Percentiles rank a stretch among this genome's conserved stretches.
Conservation (phyloP, 2,888 invertebrate species). For the Galeruca laticollis region DNA sequence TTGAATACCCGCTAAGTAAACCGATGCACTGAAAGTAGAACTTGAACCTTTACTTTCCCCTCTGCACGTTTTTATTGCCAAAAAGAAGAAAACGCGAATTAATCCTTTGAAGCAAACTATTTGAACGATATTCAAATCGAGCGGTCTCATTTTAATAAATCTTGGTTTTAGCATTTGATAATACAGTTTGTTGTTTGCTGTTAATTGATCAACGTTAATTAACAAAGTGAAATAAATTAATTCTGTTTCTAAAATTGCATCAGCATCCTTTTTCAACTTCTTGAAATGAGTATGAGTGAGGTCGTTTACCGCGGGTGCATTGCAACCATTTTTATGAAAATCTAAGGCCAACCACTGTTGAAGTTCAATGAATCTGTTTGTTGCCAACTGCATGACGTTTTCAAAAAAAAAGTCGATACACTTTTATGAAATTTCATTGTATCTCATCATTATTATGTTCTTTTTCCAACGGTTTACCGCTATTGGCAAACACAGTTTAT, state of each 20-base stretch:
- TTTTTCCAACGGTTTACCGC: too few relatives aligned
- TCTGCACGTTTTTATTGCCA: constrained; percentile 3
- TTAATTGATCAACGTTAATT: background rate
- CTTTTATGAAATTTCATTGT: background rate
- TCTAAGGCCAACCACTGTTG: constrained; percentile 70
- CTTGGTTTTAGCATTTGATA: background rate
- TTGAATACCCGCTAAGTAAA: constrained; percentile 11
- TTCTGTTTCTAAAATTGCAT: constrained; percentile 8
- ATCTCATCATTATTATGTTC: background rate
- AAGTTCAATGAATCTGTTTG: constrained; percentile 56
- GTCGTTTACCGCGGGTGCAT: constrained; percentile 66
- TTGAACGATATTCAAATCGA: background rate
- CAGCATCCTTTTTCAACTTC: constrained; percentile 2
- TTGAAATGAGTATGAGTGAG: constrained; percentile 39
- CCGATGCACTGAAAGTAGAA: constrained; percentile 19
- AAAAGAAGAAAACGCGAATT: constrained; percentile 12
- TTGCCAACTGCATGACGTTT: constrained; percentile 30
- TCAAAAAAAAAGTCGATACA: background rate
- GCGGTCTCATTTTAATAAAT: background rate
- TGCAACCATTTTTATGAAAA: constrained; percentile 70
- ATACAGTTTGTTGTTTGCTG: too few relatives aligned
- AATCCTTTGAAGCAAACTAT: background rate
- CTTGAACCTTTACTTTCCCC: constrained; percentile 23
- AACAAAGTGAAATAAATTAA: background rate
- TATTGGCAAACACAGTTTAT: too few relatives aligned